Evolutionary conservation across 1,140 invertebrate species (phyloP).

Genomic region (Paramacrobiotus metropolitanus): DNA sequence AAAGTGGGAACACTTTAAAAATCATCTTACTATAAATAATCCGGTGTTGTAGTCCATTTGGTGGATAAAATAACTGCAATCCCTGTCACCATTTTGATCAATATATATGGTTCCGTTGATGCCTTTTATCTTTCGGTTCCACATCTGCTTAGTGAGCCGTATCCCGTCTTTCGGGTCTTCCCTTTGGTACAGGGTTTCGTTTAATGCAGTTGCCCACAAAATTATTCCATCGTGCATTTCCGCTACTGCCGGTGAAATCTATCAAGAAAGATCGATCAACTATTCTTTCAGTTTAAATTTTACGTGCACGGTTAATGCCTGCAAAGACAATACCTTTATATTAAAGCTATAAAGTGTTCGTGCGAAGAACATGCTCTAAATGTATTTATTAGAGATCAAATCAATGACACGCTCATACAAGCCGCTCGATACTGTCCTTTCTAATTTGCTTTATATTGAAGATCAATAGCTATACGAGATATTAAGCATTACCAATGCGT

Average conservation of each 20-base stretch:
- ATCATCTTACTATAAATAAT: conserved; percentile 43
- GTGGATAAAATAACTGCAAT: conserved; percentile 65
- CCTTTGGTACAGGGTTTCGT: conserved; percentile 52
- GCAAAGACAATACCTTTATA: no score
- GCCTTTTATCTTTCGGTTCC: conserved; percentile 36
- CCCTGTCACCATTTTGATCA: conserved; percentile 62
- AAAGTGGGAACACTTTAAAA: no score
- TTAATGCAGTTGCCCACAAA: conserved; percentile 68
- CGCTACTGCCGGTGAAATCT: neutral
- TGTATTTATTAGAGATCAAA: no score
- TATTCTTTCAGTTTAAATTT: no score
- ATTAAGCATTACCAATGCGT: no score
- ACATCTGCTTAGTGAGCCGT: conserved; percentile 55
- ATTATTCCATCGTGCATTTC: conserved; percentile 66
- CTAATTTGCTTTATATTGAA: neutral
- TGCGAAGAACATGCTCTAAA: no score
- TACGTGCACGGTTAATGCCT: no score
- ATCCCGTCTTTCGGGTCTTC: conserved; percentile 48
- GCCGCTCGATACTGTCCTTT: no score
- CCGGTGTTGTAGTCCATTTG: conserved; percentile 61
- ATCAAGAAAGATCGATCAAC: neutral
- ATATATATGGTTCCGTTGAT: conserved; percentile 77
- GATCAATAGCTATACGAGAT: neutral
- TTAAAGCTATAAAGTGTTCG: no score
- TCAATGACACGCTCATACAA: no score